Conservation (phyloP, 2,888 invertebrate species). For the Carpatolechia fugitivella region DNA sequence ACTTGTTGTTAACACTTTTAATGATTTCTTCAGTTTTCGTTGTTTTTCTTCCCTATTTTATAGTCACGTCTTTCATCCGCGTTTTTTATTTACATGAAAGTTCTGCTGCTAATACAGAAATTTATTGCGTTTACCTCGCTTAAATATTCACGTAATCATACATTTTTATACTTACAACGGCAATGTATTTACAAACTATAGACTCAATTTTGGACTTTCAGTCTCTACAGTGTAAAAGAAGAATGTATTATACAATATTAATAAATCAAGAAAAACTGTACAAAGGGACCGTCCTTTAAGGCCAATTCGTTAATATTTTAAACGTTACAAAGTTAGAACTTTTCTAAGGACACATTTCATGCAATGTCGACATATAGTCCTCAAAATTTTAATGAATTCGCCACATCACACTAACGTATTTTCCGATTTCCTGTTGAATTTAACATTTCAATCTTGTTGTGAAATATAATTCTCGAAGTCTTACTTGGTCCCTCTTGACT, state of each 20-base stretch:
- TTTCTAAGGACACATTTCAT: too few species aligned
- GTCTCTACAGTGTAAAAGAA: constrained; percentile 70
- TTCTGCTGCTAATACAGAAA: constrained; percentile 71
- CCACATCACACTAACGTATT: too few species aligned
- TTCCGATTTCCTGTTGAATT: too few species aligned
- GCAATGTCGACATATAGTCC: not conserved
- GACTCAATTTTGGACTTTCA: constrained; percentile 79
- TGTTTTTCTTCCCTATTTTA: constrained; percentile 33
- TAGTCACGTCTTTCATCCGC: constrained; percentile 46
- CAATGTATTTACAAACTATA: constrained; percentile 77
- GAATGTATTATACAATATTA: constrained; percentile 58
- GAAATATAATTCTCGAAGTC: not conserved
- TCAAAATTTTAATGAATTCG: too few species aligned
- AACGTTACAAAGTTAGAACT: not conserved
- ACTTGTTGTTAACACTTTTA: not conserved
- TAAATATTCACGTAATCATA: constrained; percentile 69
- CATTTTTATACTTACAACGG: constrained; percentile 73
- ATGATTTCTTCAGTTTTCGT: constrained; percentile 32
- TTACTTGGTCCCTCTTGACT: not conserved
- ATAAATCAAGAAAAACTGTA: constrained; percentile 54
- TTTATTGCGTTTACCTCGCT: constrained; percentile 72
- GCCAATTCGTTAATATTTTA: constrained; percentile 40
- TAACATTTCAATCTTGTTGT: not conserved
- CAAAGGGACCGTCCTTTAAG: constrained; percentile 42
- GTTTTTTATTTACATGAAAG: constrained; percentile 66